Evolutionary conservation across 2,113 vertebrate species (phyloP).

Genomic region (Chloebia gouldiae): DNA sequence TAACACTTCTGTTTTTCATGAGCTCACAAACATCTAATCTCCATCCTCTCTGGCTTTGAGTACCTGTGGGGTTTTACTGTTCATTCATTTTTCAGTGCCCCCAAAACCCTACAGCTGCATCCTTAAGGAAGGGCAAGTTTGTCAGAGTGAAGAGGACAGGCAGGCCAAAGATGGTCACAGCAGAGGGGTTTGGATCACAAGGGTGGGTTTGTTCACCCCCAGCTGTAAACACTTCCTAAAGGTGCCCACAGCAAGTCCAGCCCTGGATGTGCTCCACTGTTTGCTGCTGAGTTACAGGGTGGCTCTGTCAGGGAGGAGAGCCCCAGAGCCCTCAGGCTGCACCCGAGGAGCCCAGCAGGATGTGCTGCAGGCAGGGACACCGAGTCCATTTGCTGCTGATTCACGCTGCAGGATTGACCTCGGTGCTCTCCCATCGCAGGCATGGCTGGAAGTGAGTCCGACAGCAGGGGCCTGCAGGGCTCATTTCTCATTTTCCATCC

Average conservation of each 20-base stretch:
- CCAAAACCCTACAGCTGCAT: neutral
- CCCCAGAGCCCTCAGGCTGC: too few species aligned
- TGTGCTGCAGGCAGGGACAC: neutral
- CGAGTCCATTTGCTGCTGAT: neutral
- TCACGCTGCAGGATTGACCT: neutral
- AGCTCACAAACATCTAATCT: neutral
- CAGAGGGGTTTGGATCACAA: neutral
- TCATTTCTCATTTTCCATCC: neutral
- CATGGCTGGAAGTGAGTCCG: neutral
- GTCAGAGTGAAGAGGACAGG: accelerated
- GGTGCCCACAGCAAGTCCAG: neutral
- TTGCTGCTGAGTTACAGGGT: neutral
- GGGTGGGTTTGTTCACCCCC: neutral
- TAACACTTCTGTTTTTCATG: neutral
- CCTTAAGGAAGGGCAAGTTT: neutral
- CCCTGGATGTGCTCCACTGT: neutral
- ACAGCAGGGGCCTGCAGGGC: neutral
- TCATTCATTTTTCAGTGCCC: neutral
- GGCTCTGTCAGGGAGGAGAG: neutral
- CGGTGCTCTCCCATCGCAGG: neutral
- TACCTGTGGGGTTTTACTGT: neutral
- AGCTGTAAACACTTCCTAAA: accelerated
- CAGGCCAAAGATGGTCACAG: neutral
- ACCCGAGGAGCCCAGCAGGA: too few species aligned
- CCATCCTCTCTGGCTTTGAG: neutral